phyloP scores from a whole-genome alignment of 2,797 vertebrate genomes.

The Dryobates pubescens region DNA sequence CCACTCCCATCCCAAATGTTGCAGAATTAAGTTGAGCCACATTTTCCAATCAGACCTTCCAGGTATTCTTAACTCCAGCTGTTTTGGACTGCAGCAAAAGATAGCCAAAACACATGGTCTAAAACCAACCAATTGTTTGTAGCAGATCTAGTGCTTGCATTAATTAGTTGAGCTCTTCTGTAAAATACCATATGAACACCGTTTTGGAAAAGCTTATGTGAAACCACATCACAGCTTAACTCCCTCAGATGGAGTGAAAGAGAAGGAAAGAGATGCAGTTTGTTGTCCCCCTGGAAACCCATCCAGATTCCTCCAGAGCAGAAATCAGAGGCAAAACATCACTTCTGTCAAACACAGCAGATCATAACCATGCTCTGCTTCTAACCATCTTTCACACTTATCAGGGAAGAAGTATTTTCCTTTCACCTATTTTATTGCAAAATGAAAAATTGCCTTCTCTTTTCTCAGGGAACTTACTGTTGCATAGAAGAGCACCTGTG shows the following conservation, averaged over 20 bases:
- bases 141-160: not conserved
- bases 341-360: not conserved
- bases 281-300: not conserved
- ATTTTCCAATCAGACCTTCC: slow-evolving; percentile 47
- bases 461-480: not conserved
- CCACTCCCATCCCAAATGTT: not conserved
- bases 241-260: not conserved
- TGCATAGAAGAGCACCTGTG: not conserved
- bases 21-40: not conserved
- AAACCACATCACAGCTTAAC: slow-evolving; percentile 18
- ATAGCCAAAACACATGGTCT: slow-evolving; percentile 7
- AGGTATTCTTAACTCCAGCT: not conserved
- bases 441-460: not conserved
- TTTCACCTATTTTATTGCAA: not conserved
- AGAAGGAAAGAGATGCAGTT: not conserved
- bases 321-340: not conserved
- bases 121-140: slow-evolving; percentile 26
- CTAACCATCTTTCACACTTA: not conserved
- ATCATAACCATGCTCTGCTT: not conserved
- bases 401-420: not conserved
- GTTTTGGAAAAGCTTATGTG: slow-evolving; percentile 18
- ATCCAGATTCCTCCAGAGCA: not conserved
- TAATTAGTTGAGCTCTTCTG: not conserved
- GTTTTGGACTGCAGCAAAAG: not conserved
- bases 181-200: not conserved